Percentiles rank a stretch among this genome's conserved stretches.
These are phyloP conservation scores for Pantala flavescens DNA, from an alignment of 1,140 invertebrate genomes.

Conservation along the genomic window DNA sequence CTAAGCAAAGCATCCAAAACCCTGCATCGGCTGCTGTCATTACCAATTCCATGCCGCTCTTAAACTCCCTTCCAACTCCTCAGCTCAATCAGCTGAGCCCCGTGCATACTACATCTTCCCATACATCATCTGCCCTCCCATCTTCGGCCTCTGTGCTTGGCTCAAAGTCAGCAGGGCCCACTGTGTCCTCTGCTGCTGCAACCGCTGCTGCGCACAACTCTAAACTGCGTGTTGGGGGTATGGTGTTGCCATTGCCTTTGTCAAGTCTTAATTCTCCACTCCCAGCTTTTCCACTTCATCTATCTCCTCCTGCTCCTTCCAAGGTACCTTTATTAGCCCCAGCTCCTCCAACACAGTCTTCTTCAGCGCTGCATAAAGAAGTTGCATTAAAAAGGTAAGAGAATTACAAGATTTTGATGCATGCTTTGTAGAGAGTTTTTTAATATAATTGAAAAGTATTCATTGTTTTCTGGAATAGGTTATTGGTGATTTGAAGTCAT, in stretches of 20 bases:
- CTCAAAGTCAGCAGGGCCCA: neutral
- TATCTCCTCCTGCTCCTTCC: neutral
- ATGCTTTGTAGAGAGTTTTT: too few relatives aligned
- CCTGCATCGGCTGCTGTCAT: neutral
- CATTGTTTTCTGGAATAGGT: too few relatives aligned
- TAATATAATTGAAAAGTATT: too few relatives aligned
- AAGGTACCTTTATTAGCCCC: neutral
- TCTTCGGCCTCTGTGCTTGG: slow-evolving; percentile 1
- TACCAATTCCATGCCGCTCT: neutral
- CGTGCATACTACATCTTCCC: neutral
- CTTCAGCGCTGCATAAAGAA: neutral
- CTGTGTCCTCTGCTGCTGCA: neutral
- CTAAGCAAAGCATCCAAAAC: neutral
- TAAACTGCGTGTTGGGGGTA: neutral
- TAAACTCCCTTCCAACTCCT: neutral
- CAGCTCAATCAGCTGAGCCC: neutral
- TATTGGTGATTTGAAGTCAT: too few relatives aligned
- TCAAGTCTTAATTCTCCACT: neutral
- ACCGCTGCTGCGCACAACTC: neutral
- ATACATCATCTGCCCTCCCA: neutral
- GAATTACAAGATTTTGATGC: neutral
- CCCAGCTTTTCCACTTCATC: neutral
- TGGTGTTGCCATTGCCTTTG: neutral
- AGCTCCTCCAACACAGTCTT: neutral
- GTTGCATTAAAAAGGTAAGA: neutral